phyloP scores from a whole-genome alignment of 2,797 vertebrate genomes.

The Eleutherodactylus coqui region DNA sequence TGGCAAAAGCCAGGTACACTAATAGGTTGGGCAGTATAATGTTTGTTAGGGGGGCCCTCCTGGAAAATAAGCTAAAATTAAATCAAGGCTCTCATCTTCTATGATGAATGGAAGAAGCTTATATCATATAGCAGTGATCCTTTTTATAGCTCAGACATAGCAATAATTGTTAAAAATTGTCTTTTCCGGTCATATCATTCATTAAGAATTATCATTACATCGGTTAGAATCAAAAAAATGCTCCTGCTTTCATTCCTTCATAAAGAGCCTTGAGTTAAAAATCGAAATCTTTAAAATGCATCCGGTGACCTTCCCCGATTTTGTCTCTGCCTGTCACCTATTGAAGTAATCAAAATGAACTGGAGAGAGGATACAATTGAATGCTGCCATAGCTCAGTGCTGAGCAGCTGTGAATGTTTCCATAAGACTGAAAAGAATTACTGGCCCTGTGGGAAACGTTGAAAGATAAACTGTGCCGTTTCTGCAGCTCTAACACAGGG shows the following conservation, averaged over 20 bases:
- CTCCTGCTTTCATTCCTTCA: neutral
- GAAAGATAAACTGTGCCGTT: slow-evolving; percentile 25
- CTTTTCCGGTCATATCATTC: neutral
- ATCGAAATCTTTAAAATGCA: slow-evolving; percentile 39
- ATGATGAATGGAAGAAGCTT: neutral
- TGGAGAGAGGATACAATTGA: slow-evolving; percentile 34
- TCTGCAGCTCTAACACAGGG: slow-evolving; percentile 22
- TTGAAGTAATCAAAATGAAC: slow-evolving; percentile 59
- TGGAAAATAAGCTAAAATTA: too few relatives aligned
- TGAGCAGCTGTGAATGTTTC: slow-evolving; percentile 26
- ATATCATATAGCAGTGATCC: neutral
- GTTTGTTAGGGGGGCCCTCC: too few relatives aligned
- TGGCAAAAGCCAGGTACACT: neutral
- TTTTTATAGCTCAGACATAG: neutral
- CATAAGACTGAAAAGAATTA: slow-evolving; percentile 49
- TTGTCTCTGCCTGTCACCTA: slow-evolving; percentile 47
- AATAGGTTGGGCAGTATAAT: too few relatives aligned
- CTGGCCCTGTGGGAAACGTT: slow-evolving; percentile 46
- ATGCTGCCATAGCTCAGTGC: slow-evolving; percentile 28
- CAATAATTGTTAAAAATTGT: neutral
- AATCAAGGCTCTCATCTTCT: too few relatives aligned
- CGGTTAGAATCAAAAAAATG: neutral
- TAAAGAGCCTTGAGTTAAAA: slow-evolving; percentile 7
- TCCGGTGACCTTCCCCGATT: slow-evolving; percentile 38
- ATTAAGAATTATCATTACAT: neutral